phyloP scores from a whole-genome alignment of 2,888 invertebrate species.

The Dusona sp. region DNA sequence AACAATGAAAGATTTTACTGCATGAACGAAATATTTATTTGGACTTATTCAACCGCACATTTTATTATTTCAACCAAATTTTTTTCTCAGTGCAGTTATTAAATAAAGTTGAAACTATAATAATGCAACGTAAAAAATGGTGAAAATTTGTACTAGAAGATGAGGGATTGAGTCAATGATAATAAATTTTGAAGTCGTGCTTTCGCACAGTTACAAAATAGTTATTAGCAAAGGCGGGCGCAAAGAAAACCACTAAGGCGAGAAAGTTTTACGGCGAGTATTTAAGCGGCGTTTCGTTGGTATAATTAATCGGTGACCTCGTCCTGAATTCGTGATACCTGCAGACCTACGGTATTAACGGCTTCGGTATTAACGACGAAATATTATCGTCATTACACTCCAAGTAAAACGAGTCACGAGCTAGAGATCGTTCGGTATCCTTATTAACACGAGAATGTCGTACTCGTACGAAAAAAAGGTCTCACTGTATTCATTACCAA shows the following conservation, averaged over 20 bases:
- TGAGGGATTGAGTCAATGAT: neutral
- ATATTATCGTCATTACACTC: slow-evolving; percentile 56
- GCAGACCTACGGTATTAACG: slow-evolving; percentile 50
- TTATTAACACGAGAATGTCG: slow-evolving; percentile 23
- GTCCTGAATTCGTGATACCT: slow-evolving; percentile 37
- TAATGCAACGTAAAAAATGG: neutral
- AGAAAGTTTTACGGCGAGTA: slow-evolving; percentile 43
- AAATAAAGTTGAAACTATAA: neutral
- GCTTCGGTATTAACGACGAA: slow-evolving; percentile 59
- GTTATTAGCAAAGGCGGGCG: slow-evolving; percentile 1
- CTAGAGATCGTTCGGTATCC: slow-evolving; percentile 42
- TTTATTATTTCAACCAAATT: too few relatives aligned
- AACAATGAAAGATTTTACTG: too few relatives aligned
- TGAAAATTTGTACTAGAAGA: slow-evolving; percentile 5
- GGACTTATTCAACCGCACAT: too few relatives aligned
- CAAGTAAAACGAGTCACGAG: slow-evolving; percentile 29
- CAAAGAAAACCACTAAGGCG: neutral
- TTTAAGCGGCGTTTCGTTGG: slow-evolving; percentile 55
- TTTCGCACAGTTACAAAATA: slow-evolving; percentile 38
- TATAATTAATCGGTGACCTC: slow-evolving; percentile 60
- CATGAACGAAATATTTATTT: too few relatives aligned
- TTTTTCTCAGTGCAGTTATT: too few relatives aligned
- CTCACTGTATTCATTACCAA: neutral
- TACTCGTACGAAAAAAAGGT: slow-evolving; percentile 8
- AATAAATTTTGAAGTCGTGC: slow-evolving; percentile 37